phyloP scores from a whole-genome alignment of 23 tunicate genomes.

The Trididemnum clinides region DNA sequence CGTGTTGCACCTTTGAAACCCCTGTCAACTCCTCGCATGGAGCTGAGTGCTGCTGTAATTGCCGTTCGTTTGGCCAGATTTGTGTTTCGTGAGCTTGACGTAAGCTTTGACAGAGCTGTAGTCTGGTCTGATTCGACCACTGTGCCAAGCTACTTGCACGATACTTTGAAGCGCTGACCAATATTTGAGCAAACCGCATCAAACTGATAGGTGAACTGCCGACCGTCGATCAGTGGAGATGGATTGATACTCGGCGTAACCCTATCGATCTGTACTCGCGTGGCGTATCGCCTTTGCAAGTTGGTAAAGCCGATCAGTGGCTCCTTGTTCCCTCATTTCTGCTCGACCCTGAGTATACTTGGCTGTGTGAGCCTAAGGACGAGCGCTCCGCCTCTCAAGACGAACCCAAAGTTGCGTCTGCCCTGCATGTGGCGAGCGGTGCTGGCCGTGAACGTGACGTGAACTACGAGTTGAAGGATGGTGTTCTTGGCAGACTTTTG shows the following conservation, averaged over 20 bases:
- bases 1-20: conserved; percentile 3
- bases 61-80: conserved; percentile 3
- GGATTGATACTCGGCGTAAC: background rate
- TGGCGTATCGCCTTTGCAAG: background rate
- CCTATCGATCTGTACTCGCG: conserved; percentile 5
- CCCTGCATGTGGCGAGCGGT: too few species aligned
- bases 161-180: conserved; percentile 1
- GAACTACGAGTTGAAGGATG: too few species aligned
- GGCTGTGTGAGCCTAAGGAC: too few species aligned
- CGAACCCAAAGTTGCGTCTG: too few species aligned
- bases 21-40: conserved; percentile 3
- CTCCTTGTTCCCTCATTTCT: background rate
- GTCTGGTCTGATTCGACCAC: conserved; percentile 1
- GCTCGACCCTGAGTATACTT: background rate
- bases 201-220: background rate
- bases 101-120: background rate
- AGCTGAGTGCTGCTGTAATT: conserved; percentile 1
- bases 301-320: background rate
- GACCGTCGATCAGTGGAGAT: background rate
- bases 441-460: too few species aligned
- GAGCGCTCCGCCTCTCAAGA: too few species aligned
- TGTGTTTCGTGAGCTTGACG: background rate
- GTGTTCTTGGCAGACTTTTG: too few species aligned
- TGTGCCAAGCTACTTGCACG: background rate
- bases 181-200: conserved; percentile 1